Percentiles rank a stretch among this genome's conserved stretches.
These are phyloP conservation scores for Oenanthe oenanthe DNA, from an alignment of 2,113 vertebrate genomes.

Conservation along the genomic window DNA sequence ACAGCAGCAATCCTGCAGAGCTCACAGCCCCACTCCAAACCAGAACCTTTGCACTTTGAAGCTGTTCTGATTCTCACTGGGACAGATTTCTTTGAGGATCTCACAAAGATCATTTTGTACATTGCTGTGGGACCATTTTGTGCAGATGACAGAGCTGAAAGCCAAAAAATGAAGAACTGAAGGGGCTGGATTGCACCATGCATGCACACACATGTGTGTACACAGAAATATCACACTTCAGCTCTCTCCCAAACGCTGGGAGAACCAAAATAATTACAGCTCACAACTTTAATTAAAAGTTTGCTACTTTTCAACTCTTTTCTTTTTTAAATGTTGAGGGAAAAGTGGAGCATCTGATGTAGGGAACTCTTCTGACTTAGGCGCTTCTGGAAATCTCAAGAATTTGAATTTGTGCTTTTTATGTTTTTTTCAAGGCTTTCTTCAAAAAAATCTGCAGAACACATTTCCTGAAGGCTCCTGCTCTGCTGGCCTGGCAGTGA, in stretches of 20 bases:
- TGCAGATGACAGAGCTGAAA: background rate
- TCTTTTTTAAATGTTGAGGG: background rate
- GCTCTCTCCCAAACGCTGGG: background rate
- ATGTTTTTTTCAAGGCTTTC: background rate
- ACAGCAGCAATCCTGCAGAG: background rate
- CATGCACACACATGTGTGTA: no score
- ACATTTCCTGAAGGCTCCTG: background rate
- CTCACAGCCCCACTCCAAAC: background rate
- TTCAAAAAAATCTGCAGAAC: background rate
- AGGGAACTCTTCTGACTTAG: background rate
- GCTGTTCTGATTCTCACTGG: background rate
- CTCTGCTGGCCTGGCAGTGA: background rate
- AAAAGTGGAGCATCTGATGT: background rate
- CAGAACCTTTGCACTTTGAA: background rate
- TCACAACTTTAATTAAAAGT: constrained; percentile 38
- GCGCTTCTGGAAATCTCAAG: background rate
- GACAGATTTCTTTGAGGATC: background rate
- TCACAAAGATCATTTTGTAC: background rate
- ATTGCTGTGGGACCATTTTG: background rate
- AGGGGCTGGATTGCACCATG: background rate
- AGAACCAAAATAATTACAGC: constrained; percentile 2
- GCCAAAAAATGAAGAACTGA: background rate
- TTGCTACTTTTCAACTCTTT: background rate
- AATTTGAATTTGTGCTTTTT: background rate
- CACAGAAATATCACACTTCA: background rate